phyloP scores from a whole-genome alignment of 2,113 vertebrate genomes.

The Australoheros scitulus region DNA sequence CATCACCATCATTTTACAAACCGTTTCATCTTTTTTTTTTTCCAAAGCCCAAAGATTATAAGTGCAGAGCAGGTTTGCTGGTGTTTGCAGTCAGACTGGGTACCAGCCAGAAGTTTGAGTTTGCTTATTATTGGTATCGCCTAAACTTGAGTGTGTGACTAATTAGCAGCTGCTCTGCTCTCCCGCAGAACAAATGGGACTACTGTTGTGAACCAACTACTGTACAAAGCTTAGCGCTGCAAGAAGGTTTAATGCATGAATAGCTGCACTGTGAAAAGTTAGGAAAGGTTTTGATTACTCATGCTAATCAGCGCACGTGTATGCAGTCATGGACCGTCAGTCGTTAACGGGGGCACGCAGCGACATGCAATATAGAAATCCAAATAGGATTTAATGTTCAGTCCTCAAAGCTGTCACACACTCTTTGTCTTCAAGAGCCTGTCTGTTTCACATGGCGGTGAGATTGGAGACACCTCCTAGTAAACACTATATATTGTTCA shows the following conservation, averaged over 20 bases:
- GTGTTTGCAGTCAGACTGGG: not conserved
- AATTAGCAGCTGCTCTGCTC: slow-evolving; percentile 24
- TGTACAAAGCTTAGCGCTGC: not conserved
- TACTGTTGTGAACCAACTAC: slow-evolving; percentile 40
- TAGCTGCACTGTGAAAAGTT: slow-evolving; percentile 38
- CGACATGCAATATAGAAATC: not conserved
- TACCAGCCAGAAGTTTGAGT: not conserved
- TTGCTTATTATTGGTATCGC: not conserved
- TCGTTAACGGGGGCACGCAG: not conserved
- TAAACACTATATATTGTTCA: not conserved
- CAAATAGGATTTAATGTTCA: not conserved
- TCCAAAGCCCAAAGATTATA: not conserved
- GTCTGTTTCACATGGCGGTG: no score
- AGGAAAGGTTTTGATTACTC: slow-evolving; percentile 9
- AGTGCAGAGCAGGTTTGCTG: not conserved
- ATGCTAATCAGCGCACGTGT: not conserved
- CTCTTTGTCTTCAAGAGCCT: not conserved
- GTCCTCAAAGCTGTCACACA: not conserved
- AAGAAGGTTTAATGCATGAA: slow-evolving; percentile 42
- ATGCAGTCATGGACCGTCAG: not conserved
- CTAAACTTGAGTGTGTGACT: slow-evolving; percentile 20
- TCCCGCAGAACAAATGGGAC: slow-evolving; percentile 25
- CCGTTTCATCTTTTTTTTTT: no score
- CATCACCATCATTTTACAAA: no score
- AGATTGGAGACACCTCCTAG: no score